phyloP scores from a whole-genome alignment of 2,113 vertebrate species.

The Hippocampus barbouri region DNA sequence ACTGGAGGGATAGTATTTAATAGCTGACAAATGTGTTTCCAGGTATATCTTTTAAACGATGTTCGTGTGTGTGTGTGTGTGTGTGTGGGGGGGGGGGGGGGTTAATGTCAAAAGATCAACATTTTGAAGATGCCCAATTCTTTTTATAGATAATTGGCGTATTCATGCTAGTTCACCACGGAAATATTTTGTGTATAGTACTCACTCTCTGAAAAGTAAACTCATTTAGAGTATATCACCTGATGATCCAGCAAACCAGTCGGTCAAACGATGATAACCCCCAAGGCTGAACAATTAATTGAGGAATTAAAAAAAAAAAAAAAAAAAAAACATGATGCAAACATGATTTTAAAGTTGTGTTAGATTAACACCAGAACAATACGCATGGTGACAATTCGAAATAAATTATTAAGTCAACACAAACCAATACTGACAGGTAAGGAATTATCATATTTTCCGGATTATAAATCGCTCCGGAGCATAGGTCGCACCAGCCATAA shows the following conservation, averaged over 20 bases:
- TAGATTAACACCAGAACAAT: neutral
- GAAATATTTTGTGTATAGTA: constrained; percentile 5
- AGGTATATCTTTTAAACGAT: neutral
- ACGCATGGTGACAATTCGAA: neutral
- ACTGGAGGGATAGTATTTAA: neutral
- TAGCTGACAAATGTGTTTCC: constrained; percentile 1
- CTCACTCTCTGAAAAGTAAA: constrained; percentile 27
- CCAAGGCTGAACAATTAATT: neutral
- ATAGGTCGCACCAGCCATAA: too few species aligned
- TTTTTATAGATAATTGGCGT: neutral
- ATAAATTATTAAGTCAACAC: neutral
- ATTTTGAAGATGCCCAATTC: neutral
- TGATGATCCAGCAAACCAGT: constrained; percentile 1
- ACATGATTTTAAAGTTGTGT: neutral
- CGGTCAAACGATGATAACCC: neutral
- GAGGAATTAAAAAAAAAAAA: neutral
- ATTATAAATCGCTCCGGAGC: too few species aligned
- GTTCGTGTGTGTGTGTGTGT: neutral
- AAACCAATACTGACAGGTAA: neutral
- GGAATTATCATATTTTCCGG: too few species aligned
- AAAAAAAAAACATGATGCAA: neutral
- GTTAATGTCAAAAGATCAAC: neutral
- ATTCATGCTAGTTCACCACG: constrained; percentile 21
- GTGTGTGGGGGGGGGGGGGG: too few species aligned
- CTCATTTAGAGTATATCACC: constrained; percentile 20